Evolutionary conservation across 2,113 vertebrate species (phyloP).

Genomic region (Formicarius rufipectus): DNA sequence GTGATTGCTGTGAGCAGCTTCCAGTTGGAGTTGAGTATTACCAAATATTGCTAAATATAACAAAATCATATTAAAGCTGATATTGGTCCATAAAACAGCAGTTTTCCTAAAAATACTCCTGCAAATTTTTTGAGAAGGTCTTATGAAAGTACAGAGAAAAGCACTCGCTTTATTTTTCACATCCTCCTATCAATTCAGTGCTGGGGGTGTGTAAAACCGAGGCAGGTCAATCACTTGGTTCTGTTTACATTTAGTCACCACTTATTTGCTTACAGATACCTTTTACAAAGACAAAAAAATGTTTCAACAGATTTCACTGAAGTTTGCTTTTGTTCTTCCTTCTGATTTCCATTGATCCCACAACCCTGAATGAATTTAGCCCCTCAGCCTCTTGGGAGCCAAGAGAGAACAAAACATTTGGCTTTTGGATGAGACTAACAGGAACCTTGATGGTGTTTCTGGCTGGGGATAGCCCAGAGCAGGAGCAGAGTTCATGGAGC

Average conservation of each 20-base stretch:
- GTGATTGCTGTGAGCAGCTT: not conserved
- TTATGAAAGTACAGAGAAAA: not conserved
- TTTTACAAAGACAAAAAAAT: not conserved
- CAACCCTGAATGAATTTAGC: not conserved
- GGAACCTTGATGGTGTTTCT: not conserved
- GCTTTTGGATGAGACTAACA: not conserved
- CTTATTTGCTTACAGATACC: not conserved
- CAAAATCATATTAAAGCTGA: not conserved
- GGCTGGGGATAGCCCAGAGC: not conserved
- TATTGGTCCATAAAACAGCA: not conserved
- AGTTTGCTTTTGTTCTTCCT: not conserved
- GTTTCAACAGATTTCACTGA: not conserved
- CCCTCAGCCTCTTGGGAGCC: not conserved
- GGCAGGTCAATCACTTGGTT: not conserved
- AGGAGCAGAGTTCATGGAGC: not conserved
- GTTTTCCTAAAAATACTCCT: not conserved
- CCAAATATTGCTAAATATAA: not conserved
- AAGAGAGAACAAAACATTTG: constrained; percentile 17
- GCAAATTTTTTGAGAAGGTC: not conserved
- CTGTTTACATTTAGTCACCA: not conserved
- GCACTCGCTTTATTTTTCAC: not conserved
- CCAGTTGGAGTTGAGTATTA: not conserved
- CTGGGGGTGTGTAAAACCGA: not conserved
- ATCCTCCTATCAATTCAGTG: not conserved
- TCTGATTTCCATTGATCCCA: not conserved